These are phyloP conservation scores for Caenorhabditis sp. DNA, from an alignment of 2,888 invertebrate genomes.

Conservation along the genomic window DNA sequence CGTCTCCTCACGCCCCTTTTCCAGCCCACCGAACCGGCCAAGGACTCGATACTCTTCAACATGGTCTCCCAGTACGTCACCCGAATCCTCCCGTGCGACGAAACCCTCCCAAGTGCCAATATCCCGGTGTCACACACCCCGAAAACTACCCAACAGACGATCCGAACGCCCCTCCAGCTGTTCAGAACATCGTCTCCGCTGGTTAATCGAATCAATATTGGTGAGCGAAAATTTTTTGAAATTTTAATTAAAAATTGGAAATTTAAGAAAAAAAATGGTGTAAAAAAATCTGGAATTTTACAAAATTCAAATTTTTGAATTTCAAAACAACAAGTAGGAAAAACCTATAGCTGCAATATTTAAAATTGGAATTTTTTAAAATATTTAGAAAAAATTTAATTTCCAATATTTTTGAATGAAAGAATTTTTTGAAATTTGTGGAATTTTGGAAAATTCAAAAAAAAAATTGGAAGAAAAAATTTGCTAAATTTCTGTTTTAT, in stretches of 20 bases:
- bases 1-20: too few species aligned
- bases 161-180: constrained; percentile 71
- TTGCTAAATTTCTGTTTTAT: too few species aligned
- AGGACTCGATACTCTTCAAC: constrained; percentile 62
- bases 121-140: constrained; percentile 18
- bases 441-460: background rate
- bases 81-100: constrained; percentile 66
- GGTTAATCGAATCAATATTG: constrained; percentile 66
- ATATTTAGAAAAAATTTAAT: background rate
- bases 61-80: constrained; percentile 63
- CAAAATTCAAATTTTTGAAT: background rate
- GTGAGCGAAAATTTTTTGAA: constrained; percentile 24
- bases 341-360: too few species aligned
- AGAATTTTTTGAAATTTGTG: constrained; percentile 4
- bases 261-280: too few species aligned
- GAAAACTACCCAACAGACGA: constrained; percentile 52
- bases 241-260: too few species aligned
- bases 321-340: too few species aligned
- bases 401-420: too few species aligned
- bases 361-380: background rate
- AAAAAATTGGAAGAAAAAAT: constrained; percentile 5
- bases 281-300: too few species aligned
- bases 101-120: constrained; percentile 6
- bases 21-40: constrained; percentile 53
- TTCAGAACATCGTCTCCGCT: constrained; percentile 70